phyloP scores from a whole-genome alignment of 2,888 invertebrate species.

The Fragum whitleyi region DNA sequence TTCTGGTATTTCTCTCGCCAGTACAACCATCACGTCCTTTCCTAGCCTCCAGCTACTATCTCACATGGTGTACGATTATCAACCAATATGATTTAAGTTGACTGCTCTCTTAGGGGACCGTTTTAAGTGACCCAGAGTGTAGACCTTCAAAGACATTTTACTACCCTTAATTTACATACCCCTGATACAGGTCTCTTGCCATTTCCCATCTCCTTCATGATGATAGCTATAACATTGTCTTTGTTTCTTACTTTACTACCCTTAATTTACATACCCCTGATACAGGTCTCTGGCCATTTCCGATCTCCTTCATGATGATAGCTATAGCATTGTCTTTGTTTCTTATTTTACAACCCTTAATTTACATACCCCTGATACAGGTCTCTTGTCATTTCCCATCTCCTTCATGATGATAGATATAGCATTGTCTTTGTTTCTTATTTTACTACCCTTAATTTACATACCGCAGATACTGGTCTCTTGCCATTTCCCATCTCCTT shows the following conservation, averaged over 20 bases:
- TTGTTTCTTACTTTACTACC: slow-evolving; percentile 51
- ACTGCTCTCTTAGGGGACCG: no score
- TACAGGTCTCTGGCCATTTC: slow-evolving; percentile 25
- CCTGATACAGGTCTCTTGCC: slow-evolving; percentile 12
- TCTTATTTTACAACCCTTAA: no score
- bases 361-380: not conserved
- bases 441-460: no score
- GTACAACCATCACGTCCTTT: no score
- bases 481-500: slow-evolving; percentile 43
- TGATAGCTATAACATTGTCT: slow-evolving; percentile 51
- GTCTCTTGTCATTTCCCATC: slow-evolving; percentile 36
- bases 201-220: slow-evolving; percentile 50
- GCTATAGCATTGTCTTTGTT: slow-evolving; percentile 56
- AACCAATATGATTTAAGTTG: no score
- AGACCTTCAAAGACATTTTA: no score
- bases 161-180: no score
- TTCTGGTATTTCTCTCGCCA: no score
- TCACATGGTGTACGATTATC: no score
- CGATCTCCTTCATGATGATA: slow-evolving; percentile 52
- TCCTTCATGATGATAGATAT: slow-evolving; percentile 49
- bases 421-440: slow-evolving; percentile 54
- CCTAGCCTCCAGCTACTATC: no score
- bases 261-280: not conserved
- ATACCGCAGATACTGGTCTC: not conserved
- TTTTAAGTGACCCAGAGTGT: no score